Evolutionary conservation across 1,140 invertebrate genomes (phyloP), one percentile per base, ranked within the genome.

Genomic region (Zaprionus vittiger): DNA sequence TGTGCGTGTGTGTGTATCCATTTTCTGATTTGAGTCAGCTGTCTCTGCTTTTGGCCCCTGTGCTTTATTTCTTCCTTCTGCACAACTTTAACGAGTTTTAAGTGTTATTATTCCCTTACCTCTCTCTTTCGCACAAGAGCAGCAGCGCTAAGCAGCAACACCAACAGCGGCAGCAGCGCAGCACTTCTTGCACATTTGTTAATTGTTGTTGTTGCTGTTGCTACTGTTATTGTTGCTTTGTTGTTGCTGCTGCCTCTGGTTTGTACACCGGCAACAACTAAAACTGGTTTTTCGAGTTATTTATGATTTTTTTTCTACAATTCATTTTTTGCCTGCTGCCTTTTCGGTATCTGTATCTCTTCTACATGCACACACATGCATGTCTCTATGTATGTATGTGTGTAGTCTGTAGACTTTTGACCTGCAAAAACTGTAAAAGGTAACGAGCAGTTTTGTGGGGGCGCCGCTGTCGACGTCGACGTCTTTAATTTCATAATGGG

Each of bases 201-300:
- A 73, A 65, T 81, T 83, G 75, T 86, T 80, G 74, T 74, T 80
- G 77, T 44, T 72, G 74, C 20, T 69, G 38, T 4, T 24, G 49
- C 52, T 73, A 73, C 59, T 70, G 73, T n/a, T 68, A 38, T 4
- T 41, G 57, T 17, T 44, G 66, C 63, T 73, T 31, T 55, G 73
- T 70, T 68, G 63, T 44, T 78, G 54, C 60, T 67, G 55, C 61
- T 65, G 67, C 66, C 15, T 7, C 64, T 82, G 60, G 80, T 89
- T 84, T 90, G 81, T 89, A 89, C 85, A 89, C 85, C 85, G 85
- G 85, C 85, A 89, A 82, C 81, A 82, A 34, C 31, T 34, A 67
- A 89, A 89, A 89, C 85, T 89, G 85, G 85, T 89, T 89, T 89
- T 89, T 89, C 85, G 86, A 90, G 85, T 89, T 89, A 89, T 89